Conservation (phyloP, 2,797 vertebrate genomes). For the Anguilla megastoma region DNA sequence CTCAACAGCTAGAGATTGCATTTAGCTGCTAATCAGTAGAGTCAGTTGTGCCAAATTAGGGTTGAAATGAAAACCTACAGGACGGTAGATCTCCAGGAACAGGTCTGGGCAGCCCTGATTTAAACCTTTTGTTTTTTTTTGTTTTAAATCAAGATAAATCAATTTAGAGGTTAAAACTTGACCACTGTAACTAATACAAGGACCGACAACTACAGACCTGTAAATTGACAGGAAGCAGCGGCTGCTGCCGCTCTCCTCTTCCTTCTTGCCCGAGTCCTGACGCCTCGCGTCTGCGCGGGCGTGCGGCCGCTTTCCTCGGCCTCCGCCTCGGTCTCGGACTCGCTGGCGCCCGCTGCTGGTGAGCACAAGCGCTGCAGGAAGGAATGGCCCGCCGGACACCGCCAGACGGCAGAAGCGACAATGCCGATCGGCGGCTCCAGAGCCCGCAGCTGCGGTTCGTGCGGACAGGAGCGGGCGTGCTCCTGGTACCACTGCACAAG, state of each 20-base stretch:
- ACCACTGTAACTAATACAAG: not conserved
- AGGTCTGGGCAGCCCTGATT: no score
- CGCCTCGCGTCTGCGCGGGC: conserved; percentile 23
- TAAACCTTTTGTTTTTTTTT: no score
- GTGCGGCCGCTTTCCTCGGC: conserved; percentile 39
- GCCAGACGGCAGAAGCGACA: conserved; percentile 83
- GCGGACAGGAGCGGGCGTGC: conserved; percentile 79
- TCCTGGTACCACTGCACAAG: conserved; percentile 88
- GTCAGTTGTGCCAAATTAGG: no score
- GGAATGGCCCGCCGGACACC: conserved; percentile 82
- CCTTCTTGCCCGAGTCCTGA: conserved; percentile 41
- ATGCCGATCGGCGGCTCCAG: conserved; percentile 76
- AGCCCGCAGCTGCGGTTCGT: conserved; percentile 81
- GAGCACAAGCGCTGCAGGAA: conserved; percentile 86
- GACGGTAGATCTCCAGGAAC: no score
- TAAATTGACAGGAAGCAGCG: conserved; percentile 37
- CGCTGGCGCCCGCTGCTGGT: conserved; percentile 71
- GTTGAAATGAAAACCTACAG: no score
- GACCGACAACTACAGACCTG: conserved; percentile 26
- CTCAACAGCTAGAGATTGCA: no score
- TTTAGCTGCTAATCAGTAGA: no score
- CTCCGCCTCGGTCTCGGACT: conserved; percentile 71
- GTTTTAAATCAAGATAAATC: conserved; percentile 1
- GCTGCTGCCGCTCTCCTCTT: conserved; percentile 42
- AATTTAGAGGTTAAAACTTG: not conserved